phyloP scores from a whole-genome alignment of 2,888 invertebrate genomes.

The Rhogogaster chlorosoma region DNA sequence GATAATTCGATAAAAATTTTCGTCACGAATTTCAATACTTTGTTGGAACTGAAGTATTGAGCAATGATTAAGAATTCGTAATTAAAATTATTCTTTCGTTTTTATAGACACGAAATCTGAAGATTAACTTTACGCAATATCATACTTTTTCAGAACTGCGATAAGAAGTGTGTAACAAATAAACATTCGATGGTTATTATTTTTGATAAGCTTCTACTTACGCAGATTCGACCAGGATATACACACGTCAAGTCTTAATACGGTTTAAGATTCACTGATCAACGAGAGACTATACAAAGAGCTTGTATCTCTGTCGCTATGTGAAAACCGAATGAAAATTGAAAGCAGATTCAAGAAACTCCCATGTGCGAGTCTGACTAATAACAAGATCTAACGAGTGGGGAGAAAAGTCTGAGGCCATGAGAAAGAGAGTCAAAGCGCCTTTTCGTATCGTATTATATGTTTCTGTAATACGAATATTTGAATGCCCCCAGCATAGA shows the following conservation, averaged over 20 bases:
- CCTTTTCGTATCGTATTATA: not conserved
- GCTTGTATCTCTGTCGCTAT: not conserved
- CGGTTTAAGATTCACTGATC: not conserved
- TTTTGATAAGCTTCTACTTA: not conserved
- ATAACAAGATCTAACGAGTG: not conserved
- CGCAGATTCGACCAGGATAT: not conserved
- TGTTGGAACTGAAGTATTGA: not conserved
- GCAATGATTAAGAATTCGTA: not conserved
- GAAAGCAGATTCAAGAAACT: not conserved
- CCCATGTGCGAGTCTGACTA: not conserved
- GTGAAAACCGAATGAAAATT: slow-evolving; percentile 2
- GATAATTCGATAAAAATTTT: not conserved
- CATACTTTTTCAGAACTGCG: not conserved
- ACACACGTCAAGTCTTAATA: not conserved
- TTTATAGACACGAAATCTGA: not conserved
- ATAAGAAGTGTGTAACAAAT: not conserved
- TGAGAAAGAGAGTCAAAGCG: not conserved
- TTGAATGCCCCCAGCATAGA: not conserved
- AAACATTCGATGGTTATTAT: not conserved
- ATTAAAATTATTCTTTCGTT: not conserved
- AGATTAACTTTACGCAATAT: not conserved
- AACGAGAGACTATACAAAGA: not conserved
- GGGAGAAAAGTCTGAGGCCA: not conserved
- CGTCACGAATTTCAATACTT: not conserved
- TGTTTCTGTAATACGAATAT: not conserved